Percentiles rank a stretch among this genome's conserved stretches.
These are phyloP conservation scores for Melanerpes aurifrons DNA, from an alignment of 2,113 vertebrate species.

Conservation along the genomic window DNA sequence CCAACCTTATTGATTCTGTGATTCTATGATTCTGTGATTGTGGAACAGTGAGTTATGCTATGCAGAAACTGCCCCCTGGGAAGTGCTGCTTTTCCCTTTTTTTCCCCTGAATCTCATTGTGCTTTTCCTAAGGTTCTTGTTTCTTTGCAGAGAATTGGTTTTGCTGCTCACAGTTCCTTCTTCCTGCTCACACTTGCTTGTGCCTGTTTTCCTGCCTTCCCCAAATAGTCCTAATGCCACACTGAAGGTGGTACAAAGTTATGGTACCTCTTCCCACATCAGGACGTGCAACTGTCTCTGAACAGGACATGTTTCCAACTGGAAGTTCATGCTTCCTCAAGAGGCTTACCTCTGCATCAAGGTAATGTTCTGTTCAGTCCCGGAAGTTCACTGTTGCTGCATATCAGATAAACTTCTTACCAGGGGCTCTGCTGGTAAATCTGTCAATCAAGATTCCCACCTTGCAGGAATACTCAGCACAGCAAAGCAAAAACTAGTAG, in stretches of 20 bases:
- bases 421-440: background rate
- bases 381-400: background rate
- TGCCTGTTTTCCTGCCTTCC: background rate
- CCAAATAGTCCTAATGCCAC: background rate
- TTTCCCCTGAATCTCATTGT: background rate
- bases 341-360: background rate
- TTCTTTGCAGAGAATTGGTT: background rate
- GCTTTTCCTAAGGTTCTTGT: background rate
- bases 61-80: too few species aligned
- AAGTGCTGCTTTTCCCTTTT: background rate
- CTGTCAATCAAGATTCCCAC: background rate
- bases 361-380: background rate
- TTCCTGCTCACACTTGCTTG: background rate
- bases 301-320: background rate
- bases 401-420: background rate
- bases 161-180: background rate
- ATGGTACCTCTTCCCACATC: rapidly evolving
- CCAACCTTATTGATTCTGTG: too few species aligned
- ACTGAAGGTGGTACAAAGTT: background rate
- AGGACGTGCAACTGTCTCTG: background rate
- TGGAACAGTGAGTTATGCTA: background rate
- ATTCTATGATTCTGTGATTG: too few species aligned
- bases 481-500: background rate
- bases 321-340: background rate
- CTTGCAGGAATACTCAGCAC: background rate